Percentiles rank a stretch among this genome's conserved stretches.
These are phyloP conservation scores for Triops cancriformis DNA, from an alignment of 1,140 invertebrate species.

Conservation along the genomic window DNA sequence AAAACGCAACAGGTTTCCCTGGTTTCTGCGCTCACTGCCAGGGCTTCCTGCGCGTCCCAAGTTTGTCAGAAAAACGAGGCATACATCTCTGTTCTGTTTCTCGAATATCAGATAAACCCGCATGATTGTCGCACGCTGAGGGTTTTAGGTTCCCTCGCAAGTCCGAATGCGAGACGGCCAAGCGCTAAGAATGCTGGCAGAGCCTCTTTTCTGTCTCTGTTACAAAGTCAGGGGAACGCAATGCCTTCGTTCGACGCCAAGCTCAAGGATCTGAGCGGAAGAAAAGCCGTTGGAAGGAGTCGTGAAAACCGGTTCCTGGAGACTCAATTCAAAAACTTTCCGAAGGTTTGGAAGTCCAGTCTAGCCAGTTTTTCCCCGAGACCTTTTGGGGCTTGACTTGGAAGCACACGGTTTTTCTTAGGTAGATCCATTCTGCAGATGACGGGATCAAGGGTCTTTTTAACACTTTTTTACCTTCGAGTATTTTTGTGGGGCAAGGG, in stretches of 20 bases:
- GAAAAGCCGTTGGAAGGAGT: background rate
- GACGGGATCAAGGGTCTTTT: background rate
- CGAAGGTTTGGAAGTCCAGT: background rate
- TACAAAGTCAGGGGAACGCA: no score
- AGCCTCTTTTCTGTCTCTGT: background rate
- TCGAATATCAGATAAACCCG: background rate
- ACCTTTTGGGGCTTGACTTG: background rate
- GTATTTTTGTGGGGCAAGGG: no score
- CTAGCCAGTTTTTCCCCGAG: background rate
- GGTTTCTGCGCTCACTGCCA: background rate
- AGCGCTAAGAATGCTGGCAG: background rate
- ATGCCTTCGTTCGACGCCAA: no score
- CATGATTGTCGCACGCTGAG: background rate
- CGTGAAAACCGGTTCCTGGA: background rate
- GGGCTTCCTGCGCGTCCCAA: background rate
- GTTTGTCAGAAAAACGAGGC: background rate
- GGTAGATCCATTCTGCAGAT: background rate
- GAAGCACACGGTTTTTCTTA: background rate
- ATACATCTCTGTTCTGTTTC: background rate
- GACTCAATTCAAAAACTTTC: background rate
- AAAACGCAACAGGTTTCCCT: constrained; percentile 9
- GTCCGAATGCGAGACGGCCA: background rate
- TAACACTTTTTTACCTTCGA: no score
- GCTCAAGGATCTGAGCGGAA: background rate
- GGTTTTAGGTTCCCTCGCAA: background rate